Percentiles rank a stretch among this genome's conserved stretches.
Conservation (phyloP, 64 coral and sea anemone genomes). For the Exaiptasia diaphana region DNA sequence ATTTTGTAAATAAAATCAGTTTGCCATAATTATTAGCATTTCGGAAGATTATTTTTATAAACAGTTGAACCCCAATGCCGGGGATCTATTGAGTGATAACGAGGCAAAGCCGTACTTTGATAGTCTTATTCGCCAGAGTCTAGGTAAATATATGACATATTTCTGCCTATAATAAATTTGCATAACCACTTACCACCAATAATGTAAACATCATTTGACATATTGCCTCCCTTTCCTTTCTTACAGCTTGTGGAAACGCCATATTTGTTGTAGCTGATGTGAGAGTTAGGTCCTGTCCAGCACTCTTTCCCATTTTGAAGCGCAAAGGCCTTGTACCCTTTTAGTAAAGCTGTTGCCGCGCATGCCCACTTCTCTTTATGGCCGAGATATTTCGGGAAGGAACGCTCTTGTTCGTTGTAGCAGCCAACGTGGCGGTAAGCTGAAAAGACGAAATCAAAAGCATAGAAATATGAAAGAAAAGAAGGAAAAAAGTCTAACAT, state of each 20-base stretch:
- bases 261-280: background rate
- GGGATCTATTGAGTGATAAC: too few relatives aligned
- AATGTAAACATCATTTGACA: conserved; percentile 32
- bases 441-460: background rate
- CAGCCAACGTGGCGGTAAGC: background rate
- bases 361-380: background rate
- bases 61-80: too few relatives aligned
- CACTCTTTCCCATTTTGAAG: conserved; percentile 25
- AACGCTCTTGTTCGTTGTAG: background rate
- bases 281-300: conserved; percentile 24
- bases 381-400: background rate
- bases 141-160: too few relatives aligned
- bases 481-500: too few relatives aligned
- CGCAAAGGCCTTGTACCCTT: conserved; percentile 17
- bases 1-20: too few relatives aligned
- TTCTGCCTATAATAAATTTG: too few relatives aligned
- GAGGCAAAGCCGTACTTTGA: too few relatives aligned
- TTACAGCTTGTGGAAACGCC: background rate
- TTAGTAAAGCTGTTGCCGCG: background rate
- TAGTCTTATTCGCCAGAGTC: too few relatives aligned
- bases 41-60: too few relatives aligned
- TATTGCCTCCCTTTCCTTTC: background rate
- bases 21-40: too few relatives aligned
- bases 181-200: too few relatives aligned
- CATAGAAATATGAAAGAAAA: too few relatives aligned